phyloP scores from a whole-genome alignment of 2,797 vertebrate genomes.

The Botia almorhae region DNA sequence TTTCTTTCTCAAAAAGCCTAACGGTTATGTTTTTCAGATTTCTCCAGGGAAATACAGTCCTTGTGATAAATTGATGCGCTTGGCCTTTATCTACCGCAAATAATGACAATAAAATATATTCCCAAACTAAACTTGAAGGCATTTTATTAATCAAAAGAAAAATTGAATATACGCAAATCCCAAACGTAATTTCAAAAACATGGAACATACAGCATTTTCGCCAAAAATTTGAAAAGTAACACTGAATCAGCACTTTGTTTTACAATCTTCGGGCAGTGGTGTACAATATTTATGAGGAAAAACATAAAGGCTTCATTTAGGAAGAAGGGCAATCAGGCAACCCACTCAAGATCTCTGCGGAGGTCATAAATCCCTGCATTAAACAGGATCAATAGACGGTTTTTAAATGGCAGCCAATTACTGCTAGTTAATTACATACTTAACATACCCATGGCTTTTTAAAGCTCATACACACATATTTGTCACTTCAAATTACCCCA shows the following conservation, averaged over 20 bases:
- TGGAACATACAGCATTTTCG: background rate
- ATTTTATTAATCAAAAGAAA: constrained; percentile 31
- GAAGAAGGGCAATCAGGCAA: constrained; percentile 39
- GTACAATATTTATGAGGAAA: constrained; percentile 39
- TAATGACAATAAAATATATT: constrained; percentile 6
- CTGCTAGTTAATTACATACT: constrained; percentile 53
- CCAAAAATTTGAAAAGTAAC: constrained; percentile 25
- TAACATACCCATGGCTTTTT: constrained; percentile 59
- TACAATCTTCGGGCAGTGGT: background rate
- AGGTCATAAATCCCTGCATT: constrained; percentile 57
- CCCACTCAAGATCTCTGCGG: constrained; percentile 49
- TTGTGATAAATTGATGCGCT: constrained; percentile 5
- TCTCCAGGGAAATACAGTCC: constrained; percentile 23
- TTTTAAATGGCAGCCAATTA: constrained; percentile 59
- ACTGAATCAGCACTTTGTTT: constrained; percentile 43
- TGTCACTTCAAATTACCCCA: constrained; percentile 53
- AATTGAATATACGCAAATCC: constrained; percentile 37
- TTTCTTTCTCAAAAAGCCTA: constrained; percentile 10
- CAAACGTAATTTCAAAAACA: constrained; percentile 27
- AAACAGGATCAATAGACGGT: constrained; percentile 60
- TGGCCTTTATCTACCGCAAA: constrained; percentile 30
- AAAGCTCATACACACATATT: constrained; percentile 56
- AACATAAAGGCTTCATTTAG: constrained; percentile 33
- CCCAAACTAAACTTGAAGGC: constrained; percentile 5
- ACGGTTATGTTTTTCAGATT: background rate